Base-by-base conservation (phyloP, 2,113 vertebrate species). In the Notothenia coriiceps region DNA sequence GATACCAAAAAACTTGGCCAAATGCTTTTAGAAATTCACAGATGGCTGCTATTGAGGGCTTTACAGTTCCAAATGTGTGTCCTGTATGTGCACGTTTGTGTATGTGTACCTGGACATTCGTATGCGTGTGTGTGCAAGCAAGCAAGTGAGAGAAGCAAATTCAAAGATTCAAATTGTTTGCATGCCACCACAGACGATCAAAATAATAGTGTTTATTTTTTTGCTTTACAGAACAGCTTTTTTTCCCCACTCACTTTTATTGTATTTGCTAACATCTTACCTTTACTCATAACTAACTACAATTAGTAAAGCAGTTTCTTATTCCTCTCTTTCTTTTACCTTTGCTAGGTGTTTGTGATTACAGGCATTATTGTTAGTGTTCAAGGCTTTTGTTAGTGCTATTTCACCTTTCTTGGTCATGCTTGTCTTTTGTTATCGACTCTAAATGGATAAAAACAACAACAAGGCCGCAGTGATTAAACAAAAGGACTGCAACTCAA, bases 1-100 rank as follows among this genome's bases (percentile, higher is more conserved):
- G 72, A 73, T 78, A 77, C 79, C n/a, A 68, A 78, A 40, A 83
- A 83, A 51, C 64, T 74, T 61, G 84, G 78, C 85, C 88, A 90
- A 88, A 70, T 66, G 74, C 84, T 88, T 85, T 85, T 80, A 77
- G 59, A 89, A 75, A 80, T 17, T 80, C 88, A 89, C 87, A 91
- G 90, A 91, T 91, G 86, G 87, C 83, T 65, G 60, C 74, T 81
- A 22, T 88, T 59, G 61, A 79, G 73, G 33, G 22, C 54, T 71
- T 67, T 54, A 44, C 29, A 2, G 15, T 61, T 75, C 77, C 80
- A 83, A 88, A 70, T 84, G 35, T 68, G 29, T 73, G 64, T 35
- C 54, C 10, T 65, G 35, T 46, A 2, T 57, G 51, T n/a, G 13
- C 49, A 11, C 54, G 4, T 51, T 57, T 25, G 49, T 61, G 25